Conservation (phyloP, 2,113 vertebrate species). For the Pitta sordida region DNA sequence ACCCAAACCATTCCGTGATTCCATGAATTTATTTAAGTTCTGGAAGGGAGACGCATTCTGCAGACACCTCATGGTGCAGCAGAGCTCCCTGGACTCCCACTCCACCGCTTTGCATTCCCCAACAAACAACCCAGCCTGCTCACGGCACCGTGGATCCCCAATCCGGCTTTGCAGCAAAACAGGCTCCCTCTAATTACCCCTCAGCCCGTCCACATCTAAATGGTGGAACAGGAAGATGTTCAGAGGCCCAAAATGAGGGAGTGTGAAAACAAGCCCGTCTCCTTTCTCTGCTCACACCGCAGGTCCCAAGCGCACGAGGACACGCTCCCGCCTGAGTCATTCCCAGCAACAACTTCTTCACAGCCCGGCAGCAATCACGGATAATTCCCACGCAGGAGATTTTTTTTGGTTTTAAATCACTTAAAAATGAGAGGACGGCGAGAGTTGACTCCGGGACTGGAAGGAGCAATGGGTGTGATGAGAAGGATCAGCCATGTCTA, state of each 20-base stretch:
- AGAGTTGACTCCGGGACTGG: not conserved
- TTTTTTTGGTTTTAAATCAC: not conserved
- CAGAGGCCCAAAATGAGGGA: not conserved
- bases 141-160: not conserved
- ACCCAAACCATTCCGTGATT: not conserved
- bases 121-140: not conserved
- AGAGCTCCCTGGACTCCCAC: not conserved
- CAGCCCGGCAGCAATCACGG: not conserved
- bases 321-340: not conserved
- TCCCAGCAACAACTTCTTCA: not conserved
- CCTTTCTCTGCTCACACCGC: not conserved
- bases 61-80: not conserved
- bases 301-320: not conserved
- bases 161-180: not conserved
- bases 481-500: not conserved
- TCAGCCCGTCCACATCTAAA: not conserved
- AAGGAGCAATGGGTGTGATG: not conserved
- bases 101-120: not conserved
- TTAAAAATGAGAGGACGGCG: not conserved
- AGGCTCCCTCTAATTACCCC: constrained; percentile 29
- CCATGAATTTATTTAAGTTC: not conserved
- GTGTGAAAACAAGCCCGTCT: not conserved
- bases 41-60: not conserved
- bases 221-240: not conserved
- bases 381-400: not conserved